Conservation (phyloP, 2,113 vertebrate species). For the Nerophis lumbriciformis region DNA sequence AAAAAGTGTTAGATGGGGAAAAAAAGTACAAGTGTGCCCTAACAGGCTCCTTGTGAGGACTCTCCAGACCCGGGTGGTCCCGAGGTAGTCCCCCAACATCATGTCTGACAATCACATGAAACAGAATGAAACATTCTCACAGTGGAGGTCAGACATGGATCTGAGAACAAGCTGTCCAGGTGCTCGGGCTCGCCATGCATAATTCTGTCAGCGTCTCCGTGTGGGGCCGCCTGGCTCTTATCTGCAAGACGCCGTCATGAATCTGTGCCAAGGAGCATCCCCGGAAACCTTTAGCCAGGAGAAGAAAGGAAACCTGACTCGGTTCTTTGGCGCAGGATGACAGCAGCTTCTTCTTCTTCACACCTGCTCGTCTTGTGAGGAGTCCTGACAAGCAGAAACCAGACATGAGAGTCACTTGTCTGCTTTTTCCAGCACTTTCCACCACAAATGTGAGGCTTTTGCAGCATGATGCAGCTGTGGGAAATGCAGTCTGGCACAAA, state of each 20-base stretch:
- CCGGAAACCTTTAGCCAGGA: constrained; percentile 13
- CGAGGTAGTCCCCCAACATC: constrained; percentile 1
- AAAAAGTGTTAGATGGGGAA: no score
- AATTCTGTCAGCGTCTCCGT: constrained; percentile 36
- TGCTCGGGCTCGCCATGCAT: constrained; percentile 23
- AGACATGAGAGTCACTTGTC: background rate
- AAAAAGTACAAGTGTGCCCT: no score
- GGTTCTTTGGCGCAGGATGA: constrained; percentile 39
- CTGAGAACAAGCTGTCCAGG: constrained; percentile 3
- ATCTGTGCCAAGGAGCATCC: constrained; percentile 25
- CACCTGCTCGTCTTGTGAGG: constrained; percentile 13
- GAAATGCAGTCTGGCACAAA: no score
- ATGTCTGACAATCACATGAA: constrained; percentile 19
- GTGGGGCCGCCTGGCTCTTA: constrained; percentile 31
- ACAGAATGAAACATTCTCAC: constrained; percentile 24
- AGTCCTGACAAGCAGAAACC: constrained; percentile 6
- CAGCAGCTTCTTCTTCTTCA: constrained; percentile 41
- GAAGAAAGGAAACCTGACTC: background rate
- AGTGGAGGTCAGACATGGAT: constrained; percentile 5
- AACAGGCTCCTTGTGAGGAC: background rate
- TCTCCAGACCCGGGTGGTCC: background rate
- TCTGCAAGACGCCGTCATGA: constrained; percentile 39
- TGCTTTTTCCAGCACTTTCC: no score
- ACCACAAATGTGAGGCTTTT: no score
- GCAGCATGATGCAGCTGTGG: no score